Evolutionary conservation across 2,113 vertebrate species (phyloP), one percentile per base, ranked within the genome.

Genomic region (Ceyx margarethae): DNA sequence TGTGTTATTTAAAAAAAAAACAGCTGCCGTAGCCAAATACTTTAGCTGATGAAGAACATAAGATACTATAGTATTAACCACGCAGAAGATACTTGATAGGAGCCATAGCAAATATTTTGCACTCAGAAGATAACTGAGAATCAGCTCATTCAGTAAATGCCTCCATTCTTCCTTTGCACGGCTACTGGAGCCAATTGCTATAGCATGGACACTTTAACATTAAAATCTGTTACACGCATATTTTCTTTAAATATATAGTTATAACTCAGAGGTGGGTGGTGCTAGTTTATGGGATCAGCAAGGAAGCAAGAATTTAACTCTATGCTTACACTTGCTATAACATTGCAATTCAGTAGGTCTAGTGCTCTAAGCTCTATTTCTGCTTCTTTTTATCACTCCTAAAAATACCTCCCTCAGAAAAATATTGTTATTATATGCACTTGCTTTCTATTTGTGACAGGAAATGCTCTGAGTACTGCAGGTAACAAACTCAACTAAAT

Each of bases 91-190:
- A 97, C 95, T 96, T 96, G 95, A 96, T 96, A 96, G 95, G 91
- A 95, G 85, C 81, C 56, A 7, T 89, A 88, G 95, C 96, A 96
- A 95, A 96, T 96, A 95, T 95, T 94, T 95, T 95, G 74, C 89
- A 83, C 95, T 95, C 23, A 4, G 85, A 93, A 96, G 91, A 93
- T 95, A 95, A 96, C 90, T 93, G 82, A 96, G 92, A 95, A 96
- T 96, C 93, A 96, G 94, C 93, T 97, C 96, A 89, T 96, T 97
- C 96, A 96, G 91, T 95, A 95, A 96, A 96, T 96, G 81, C 89
- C 91, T 96, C 93, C 91, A 84, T 96, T 96, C 95, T 94, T 95
- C 84, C 87, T 88, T 83, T 73, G 88, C 90, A 85, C 10, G 5
- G 60, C 81, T 90, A 79, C 79, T 31, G 57, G 94, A 90, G 87